A percentile compares a stretch with the other conserved stretches of the same genome.
Evolutionary conservation across 2,113 vertebrate species (phyloP).

Genomic region (Buteo buteo): DNA sequence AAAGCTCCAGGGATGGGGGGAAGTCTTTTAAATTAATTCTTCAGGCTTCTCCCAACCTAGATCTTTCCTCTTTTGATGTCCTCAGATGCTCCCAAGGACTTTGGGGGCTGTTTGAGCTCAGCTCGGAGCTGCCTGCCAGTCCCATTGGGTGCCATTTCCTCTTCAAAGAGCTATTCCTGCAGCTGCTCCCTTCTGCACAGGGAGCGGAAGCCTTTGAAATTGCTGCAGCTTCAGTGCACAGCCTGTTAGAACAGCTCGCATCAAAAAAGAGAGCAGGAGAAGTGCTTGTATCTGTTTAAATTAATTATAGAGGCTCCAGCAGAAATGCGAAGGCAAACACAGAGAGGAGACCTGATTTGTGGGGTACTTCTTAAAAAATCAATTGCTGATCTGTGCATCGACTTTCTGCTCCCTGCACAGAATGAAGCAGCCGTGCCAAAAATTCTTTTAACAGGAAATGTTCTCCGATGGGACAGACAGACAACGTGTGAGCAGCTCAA

Average conservation of each 20-base stretch:
- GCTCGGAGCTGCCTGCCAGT: not conserved
- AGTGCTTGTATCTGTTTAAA: constrained; percentile 55
- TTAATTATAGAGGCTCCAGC: constrained; percentile 48
- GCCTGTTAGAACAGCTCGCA: constrained; percentile 10
- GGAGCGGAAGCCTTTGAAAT: constrained; percentile 68
- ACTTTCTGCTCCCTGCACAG: constrained; percentile 11
- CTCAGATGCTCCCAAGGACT: constrained; percentile 56
- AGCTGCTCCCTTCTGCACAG: constrained; percentile 39
- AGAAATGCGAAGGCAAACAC: constrained; percentile 45
- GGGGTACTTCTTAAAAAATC: constrained; percentile 21
- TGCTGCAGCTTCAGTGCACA: constrained; percentile 16
- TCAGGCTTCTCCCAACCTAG: constrained; percentile 15
- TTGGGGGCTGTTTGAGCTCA: constrained; percentile 33
- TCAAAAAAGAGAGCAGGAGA: constrained; percentile 53
- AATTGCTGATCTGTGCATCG: not conserved
- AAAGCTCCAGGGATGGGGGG: not conserved
- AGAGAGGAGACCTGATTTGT: constrained; percentile 44
- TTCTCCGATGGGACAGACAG: not conserved
- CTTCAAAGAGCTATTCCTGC: constrained; percentile 70
- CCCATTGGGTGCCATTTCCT: constrained; percentile 62
- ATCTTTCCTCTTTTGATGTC: constrained; percentile 52
- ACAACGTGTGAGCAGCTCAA: not conserved
- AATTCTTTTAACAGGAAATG: constrained; percentile 35
- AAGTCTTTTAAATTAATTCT: constrained; percentile 11
- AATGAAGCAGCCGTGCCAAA: not conserved